Base-by-base conservation (phyloP, 1,140 invertebrate genomes). In the Bombus haemorrhoidalis region DNA sequence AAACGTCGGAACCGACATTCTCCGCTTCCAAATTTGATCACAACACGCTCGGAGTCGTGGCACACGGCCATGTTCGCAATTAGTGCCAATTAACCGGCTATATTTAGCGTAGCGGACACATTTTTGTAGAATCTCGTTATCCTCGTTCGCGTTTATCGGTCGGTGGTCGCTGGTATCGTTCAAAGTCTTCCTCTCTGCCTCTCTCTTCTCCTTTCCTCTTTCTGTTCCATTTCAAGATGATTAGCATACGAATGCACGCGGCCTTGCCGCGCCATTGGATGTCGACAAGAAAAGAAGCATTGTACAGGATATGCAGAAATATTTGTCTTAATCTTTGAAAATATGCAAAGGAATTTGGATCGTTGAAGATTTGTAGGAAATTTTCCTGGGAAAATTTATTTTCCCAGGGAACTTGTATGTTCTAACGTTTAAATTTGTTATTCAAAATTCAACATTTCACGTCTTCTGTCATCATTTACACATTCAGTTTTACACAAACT, bases 221-320 rank as follows among this genome's bases (percentile, higher is more conserved):
- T 18, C 37, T 87, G 86, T 85, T 75, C 41, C 53, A 77, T 57
- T 32, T 28, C 34, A 15, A 87, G 78, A 74, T 76, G 89, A 94
- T 94, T 94, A 92, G 92, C 93, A 94, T 94, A 93, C 93, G 90
- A 94, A 94, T 93, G 91, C 91, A 89, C 91, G 88, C 91, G 93
- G 91, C 93, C 93, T 94, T 94, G 92, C 91, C 89, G 83, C 92
- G 71, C 91, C 81, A 91, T 91, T 91, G 88, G 87, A 79, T 78
- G 87, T 78, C 85, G 86, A 74, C 53, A 72, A 79, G 86, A 78
- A 82, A 74, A 88, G 83, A 66, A 62, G 78, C 43, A 86, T 79
- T 86, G 79, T 64, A 59, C 69, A 34, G 10, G 59, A n/a, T 18
- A 59, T 28, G 5, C 37, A 39, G 12, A 37, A 22, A 3, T 25